A percentile compares a stretch with the other conserved stretches of the same genome.
Conservation (phyloP, 2,888 invertebrate genomes). For the Dryocosmus kuriphilus region DNA sequence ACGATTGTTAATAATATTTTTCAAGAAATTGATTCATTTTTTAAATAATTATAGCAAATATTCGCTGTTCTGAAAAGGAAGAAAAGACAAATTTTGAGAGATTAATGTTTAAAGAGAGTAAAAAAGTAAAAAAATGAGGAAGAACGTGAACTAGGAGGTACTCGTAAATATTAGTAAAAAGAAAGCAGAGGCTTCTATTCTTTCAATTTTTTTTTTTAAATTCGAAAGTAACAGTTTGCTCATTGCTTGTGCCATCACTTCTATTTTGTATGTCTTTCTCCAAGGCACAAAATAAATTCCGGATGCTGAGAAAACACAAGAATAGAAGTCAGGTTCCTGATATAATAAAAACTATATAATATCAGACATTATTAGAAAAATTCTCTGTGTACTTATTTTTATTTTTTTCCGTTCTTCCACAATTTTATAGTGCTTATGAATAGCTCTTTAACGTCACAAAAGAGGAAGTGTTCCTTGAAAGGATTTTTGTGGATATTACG, state of each 20-base stretch:
- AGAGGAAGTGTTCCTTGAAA: too few species aligned
- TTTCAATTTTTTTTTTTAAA: background rate
- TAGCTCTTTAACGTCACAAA: background rate
- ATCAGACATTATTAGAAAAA: too few species aligned
- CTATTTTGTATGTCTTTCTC: background rate
- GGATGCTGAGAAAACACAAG: background rate
- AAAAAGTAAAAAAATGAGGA: background rate
- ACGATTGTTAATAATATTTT: background rate
- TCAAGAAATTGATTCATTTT: too few species aligned
- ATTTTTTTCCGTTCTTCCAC: background rate
- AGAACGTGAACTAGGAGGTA: background rate
- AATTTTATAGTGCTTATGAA: background rate
- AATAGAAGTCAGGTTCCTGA: background rate
- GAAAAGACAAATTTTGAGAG: background rate
- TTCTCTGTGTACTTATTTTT: background rate
- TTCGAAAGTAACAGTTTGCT: conserved; percentile 2
- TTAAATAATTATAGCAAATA: too few species aligned
- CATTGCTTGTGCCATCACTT: background rate
- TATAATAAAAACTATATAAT: too few species aligned
- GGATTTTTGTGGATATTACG: background rate
- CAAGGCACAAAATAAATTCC: background rate
- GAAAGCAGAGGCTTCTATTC: background rate
- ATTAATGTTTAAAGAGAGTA: background rate
- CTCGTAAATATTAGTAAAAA: background rate
- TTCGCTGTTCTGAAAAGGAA: too few species aligned